phyloP scores from a whole-genome alignment of 2,888 invertebrate genomes.

The Oscheius myriophilus region DNA sequence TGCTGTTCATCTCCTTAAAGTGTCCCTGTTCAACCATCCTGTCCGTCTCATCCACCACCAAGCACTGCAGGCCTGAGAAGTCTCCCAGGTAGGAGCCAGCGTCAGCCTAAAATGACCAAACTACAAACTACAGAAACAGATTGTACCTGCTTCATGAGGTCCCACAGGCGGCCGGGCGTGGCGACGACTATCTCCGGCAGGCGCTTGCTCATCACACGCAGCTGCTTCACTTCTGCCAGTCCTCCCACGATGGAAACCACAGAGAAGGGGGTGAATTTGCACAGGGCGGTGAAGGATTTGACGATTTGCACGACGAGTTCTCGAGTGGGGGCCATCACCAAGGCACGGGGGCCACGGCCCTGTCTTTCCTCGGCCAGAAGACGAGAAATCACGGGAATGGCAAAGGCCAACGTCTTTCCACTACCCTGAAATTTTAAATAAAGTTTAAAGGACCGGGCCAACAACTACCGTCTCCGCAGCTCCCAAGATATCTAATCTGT shows the following conservation, averaged over 20 bases:
- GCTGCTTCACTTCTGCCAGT: conserved; percentile 91
- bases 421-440: conserved; percentile 79
- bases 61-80: conserved; percentile 74
- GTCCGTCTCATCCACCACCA: conserved; percentile 98
- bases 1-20: conserved; percentile 86
- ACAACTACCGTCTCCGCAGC: conserved; percentile 87
- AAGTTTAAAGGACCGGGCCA: conserved; percentile 1
- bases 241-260: conserved; percentile 91
- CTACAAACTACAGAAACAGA: neutral
- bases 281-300: conserved; percentile 82
- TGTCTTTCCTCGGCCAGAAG: conserved; percentile 44
- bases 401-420: conserved; percentile 97
- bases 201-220: conserved; percentile 81
- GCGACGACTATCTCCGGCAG: conserved; percentile 92
- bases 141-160: conserved; percentile 78
- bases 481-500: conserved; percentile 90
- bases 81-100: conserved; percentile 65
- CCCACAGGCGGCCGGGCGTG: conserved; percentile 96
- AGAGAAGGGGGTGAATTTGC: conserved; percentile 78
- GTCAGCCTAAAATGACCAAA: conserved; percentile 41
- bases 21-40: conserved; percentile 96
- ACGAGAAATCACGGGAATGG: conserved; percentile 83
- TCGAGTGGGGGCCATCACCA: conserved; percentile 92
- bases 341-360: conserved; percentile 77
- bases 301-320: conserved; percentile 93